These are phyloP conservation scores for Psittacara wagleri DNA, from an alignment of 2,113 vertebrate species.

Conservation along the genomic window DNA sequence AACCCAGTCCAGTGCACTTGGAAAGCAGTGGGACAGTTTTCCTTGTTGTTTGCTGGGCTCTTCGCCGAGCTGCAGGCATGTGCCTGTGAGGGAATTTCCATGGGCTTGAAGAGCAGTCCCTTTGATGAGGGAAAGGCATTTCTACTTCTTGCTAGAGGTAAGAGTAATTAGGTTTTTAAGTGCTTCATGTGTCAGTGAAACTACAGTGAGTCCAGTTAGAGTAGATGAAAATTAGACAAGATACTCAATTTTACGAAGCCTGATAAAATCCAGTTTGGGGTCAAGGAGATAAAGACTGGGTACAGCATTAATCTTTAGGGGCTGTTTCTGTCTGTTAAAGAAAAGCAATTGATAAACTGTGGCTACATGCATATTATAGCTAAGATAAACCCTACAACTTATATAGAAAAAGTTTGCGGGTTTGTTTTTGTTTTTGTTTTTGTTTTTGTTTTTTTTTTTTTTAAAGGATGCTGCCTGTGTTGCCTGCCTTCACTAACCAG, in stretches of 20 bases:
- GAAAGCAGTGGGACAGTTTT: not conserved
- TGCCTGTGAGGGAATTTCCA: accelerated
- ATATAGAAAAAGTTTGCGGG: not conserved
- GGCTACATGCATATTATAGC: not conserved
- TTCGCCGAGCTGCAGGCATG: accelerated
- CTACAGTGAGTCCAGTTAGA: not conserved
- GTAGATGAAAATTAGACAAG: conserved; percentile 24
- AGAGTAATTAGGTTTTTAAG: conserved; percentile 50
- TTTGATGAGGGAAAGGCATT: not conserved
- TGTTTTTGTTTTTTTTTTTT: too few species aligned
- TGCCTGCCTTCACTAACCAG: not conserved
- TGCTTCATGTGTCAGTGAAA: conserved; percentile 27
- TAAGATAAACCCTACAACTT: not conserved
- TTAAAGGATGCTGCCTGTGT: not conserved
- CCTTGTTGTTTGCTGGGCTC: not conserved
- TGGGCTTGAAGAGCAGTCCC: not conserved
- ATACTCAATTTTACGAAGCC: not conserved
- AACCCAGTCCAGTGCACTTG: not conserved
- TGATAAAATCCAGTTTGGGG: conserved; percentile 15
- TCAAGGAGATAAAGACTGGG: not conserved
- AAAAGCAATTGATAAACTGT: not conserved
- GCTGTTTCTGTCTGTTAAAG: not conserved
- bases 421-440: too few species aligned
- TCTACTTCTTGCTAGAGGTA: conserved; percentile 2
- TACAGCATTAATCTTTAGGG: not conserved